Evolutionary conservation across 1,140 invertebrate species (phyloP).

Genomic region (Lordiphosa clarofinis): DNA sequence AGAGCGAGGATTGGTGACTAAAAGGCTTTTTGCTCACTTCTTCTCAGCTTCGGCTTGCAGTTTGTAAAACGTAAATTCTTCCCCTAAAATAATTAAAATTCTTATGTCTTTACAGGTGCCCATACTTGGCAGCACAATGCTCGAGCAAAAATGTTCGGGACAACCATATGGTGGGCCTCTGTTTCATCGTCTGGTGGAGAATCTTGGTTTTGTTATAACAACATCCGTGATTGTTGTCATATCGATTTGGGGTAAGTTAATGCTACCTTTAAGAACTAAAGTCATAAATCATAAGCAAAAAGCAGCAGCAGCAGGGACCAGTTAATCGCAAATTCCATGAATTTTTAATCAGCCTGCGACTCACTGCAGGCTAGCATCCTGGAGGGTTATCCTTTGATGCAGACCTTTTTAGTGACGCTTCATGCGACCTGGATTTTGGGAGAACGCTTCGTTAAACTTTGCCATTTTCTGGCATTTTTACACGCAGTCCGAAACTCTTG

Average conservation of each 20-base stretch:
- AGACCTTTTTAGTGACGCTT: conserved; percentile 49
- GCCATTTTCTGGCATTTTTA: conserved; percentile 51
- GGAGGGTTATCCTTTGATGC: conserved; percentile 45
- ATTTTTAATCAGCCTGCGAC: conserved; percentile 43
- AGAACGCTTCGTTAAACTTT: conserved; percentile 56
- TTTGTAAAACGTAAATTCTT: no score
- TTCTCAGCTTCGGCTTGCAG: no score
- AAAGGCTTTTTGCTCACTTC: no score
- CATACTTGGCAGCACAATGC: conserved; percentile 41
- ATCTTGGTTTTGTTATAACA: conserved; percentile 60
- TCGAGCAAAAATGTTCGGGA: conserved; percentile 44
- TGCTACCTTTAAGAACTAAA: not conserved
- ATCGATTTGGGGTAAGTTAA: conserved; percentile 60
- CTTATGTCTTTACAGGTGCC: conserved; percentile 52
- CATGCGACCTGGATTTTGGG: conserved; percentile 44
- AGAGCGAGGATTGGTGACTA: no score
- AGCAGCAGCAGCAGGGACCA: conserved; percentile 15
- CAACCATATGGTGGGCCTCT: conserved; percentile 29
- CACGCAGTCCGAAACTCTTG: conserved; percentile 22
- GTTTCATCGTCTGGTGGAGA: conserved; percentile 55
- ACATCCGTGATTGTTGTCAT: conserved; percentile 36
- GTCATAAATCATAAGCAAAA: conserved; percentile 45
- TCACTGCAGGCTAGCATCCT: conserved; percentile 15
- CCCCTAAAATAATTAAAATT: no score
- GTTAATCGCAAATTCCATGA: conserved; percentile 62